Conservation (phyloP, 2,113 vertebrate genomes). For the Chaetops frenatus region DNA sequence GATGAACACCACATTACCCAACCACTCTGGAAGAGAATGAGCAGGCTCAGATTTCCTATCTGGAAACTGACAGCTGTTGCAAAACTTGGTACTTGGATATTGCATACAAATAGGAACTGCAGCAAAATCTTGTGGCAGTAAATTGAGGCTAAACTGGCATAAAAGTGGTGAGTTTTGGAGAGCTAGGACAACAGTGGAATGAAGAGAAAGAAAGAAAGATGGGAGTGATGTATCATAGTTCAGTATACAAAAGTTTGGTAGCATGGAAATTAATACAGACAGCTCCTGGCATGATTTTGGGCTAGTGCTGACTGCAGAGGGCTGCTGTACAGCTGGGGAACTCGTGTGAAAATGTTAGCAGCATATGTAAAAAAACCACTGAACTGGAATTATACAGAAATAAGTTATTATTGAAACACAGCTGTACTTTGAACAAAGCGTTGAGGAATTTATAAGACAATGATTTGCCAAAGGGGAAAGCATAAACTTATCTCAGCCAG, state of each 20-base stretch:
- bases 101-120: not conserved
- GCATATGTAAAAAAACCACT: slow-evolving; percentile 33
- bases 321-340: slow-evolving; percentile 7
- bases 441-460: slow-evolving; percentile 40
- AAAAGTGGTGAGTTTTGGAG: not conserved
- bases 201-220: not conserved
- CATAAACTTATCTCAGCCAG: slow-evolving; percentile 31
- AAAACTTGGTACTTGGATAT: not conserved
- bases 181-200: not conserved
- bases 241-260: not conserved
- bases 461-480: slow-evolving; percentile 41
- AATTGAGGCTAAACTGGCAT: not conserved
- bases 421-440: slow-evolving; percentile 32
- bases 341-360: slow-evolving; percentile 49
- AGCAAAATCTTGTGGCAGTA: not conserved
- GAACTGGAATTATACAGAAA: slow-evolving; percentile 28
- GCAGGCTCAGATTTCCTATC: not conserved
- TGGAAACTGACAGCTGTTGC: not conserved
- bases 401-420: slow-evolving; percentile 51
- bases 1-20: not conserved
- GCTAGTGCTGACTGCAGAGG: not conserved
- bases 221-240: not conserved
- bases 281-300: not conserved
- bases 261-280: not conserved
- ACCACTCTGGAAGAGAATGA: not conserved